These are phyloP conservation scores for Ibycter americanus DNA, from an alignment of 2,797 vertebrate species.

Conservation along the genomic window DNA sequence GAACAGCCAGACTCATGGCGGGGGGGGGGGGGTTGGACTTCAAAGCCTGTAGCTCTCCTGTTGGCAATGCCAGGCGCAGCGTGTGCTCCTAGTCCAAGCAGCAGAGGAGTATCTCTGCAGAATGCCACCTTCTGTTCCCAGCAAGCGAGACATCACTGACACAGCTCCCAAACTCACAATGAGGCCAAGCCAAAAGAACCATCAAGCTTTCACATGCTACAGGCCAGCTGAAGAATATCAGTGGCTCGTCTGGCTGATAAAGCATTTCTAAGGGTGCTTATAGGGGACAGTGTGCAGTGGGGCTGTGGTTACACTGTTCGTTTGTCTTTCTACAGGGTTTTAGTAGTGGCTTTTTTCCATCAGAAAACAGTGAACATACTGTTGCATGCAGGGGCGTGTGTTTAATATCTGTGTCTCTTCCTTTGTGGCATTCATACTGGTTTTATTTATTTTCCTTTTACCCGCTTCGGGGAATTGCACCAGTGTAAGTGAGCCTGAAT, in stretches of 20 bases:
- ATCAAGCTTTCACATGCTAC: background rate
- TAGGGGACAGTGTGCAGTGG: background rate
- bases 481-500: background rate
- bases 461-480: background rate
- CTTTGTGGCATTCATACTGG: background rate
- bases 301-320: background rate
- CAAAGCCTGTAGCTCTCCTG: background rate
- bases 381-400: background rate
- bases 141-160: rapidly evolving
- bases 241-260: background rate
- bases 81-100: rapidly evolving
- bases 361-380: background rate
- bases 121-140: background rate
- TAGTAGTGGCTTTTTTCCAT: background rate
- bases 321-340: background rate
- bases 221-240: background rate
- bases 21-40: no score
- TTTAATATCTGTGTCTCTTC: background rate
- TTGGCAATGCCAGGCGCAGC: rapidly evolving
- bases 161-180: rapidly evolving
- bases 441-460: background rate
- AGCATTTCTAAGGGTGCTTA: background rate
- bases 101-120: background rate
- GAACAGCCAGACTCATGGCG: background rate
- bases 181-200: background rate